A percentile compares a stretch with the other conserved stretches of the same genome.
These are phyloP conservation scores for Druceiella hillmani DNA, from an alignment of 2,888 invertebrate genomes.

Conservation along the genomic window DNA sequence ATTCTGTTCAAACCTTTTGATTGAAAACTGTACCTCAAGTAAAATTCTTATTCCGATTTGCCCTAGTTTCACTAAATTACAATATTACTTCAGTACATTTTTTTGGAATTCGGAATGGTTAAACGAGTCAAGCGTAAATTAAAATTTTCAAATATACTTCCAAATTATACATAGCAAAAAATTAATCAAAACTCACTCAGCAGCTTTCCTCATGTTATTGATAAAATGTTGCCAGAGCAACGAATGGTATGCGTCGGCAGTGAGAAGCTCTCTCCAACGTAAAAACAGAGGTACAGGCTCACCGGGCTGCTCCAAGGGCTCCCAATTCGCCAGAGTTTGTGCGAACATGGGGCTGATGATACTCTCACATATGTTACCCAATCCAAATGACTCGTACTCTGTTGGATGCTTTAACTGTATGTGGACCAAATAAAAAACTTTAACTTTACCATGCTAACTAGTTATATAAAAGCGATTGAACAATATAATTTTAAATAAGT, in stretches of 20 bases:
- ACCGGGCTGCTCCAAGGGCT: constrained; percentile 65
- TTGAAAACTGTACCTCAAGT: too few species aligned
- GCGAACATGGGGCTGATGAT: constrained; percentile 81
- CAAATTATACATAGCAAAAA: too few species aligned
- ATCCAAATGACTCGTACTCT: constrained; percentile 79
- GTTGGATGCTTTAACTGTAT: constrained; percentile 36
- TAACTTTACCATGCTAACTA: too few species aligned
- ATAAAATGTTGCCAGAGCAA: constrained; percentile 89
- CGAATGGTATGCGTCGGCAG: constrained; percentile 69
- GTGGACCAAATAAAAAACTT: constrained; percentile 4
- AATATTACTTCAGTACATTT: too few species aligned
- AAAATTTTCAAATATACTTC: too few species aligned
- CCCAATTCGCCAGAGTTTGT: constrained; percentile 70
- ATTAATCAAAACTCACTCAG: constrained; percentile 54
- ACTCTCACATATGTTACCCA: constrained; percentile 78
- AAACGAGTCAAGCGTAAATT: too few species aligned
- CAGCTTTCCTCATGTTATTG: constrained; percentile 69
- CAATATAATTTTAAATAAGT: too few species aligned
- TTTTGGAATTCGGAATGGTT: too few species aligned
- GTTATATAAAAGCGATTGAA: too few species aligned
- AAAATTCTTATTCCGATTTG: too few species aligned
- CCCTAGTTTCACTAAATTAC: too few species aligned
- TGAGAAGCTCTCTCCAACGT: constrained; percentile 66
- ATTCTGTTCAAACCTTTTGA: too few species aligned
- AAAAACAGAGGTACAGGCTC: constrained; percentile 59